Evolutionary conservation across 2,113 vertebrate genomes (phyloP), one percentile per base, ranked within the genome.

Genomic region (Tympanuchus pallidicinctus): DNA sequence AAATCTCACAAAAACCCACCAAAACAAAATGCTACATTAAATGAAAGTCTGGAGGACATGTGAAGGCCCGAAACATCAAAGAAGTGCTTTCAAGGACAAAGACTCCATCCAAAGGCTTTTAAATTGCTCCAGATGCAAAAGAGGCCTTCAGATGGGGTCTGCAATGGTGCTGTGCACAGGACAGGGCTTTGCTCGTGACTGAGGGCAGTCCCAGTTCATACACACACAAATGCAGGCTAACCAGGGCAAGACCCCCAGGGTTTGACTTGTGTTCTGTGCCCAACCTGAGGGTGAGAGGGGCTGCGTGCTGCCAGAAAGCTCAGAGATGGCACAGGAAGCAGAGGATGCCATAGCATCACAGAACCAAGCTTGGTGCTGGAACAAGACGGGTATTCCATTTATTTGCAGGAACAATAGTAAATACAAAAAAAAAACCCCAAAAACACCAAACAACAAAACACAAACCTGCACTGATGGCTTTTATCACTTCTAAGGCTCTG

Each of bases 31-130:
- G 71, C 38, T 43, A n/a, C 34, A n/a, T 3, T 4, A 93, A 86
- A 79, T 52, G n/a, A 38, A 90, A 76, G 73, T 93, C 92, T 96
- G 88, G 80, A 90, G 42, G 70, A 88, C 90, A 92, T 0, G 2
- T 95, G 92, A 94, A 93, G 24, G 40, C 30, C 36, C n/a, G 56
- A 20, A 75, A 94, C 93, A 92, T 95, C 94, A 96, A 94, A 97
- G 91, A 11, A 82, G 57, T 27, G 20, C n/a, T 84, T 95, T 65
- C 38, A 81, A 90, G 59, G 36, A n/a, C 61, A 54, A 64, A 86
- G 42, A 45, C 27, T 75, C 73, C 36, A 64, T 91, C 82, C 90
- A 22, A 95, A 90, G 63, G 69, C 14, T 40, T 89, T 83, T 40
- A n/a, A 60, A 61, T 75, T 63, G 76, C 87, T 91, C 60, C 60